Conservation (phyloP, 2,797 vertebrate genomes). For the Microcaecilia unicolor region DNA sequence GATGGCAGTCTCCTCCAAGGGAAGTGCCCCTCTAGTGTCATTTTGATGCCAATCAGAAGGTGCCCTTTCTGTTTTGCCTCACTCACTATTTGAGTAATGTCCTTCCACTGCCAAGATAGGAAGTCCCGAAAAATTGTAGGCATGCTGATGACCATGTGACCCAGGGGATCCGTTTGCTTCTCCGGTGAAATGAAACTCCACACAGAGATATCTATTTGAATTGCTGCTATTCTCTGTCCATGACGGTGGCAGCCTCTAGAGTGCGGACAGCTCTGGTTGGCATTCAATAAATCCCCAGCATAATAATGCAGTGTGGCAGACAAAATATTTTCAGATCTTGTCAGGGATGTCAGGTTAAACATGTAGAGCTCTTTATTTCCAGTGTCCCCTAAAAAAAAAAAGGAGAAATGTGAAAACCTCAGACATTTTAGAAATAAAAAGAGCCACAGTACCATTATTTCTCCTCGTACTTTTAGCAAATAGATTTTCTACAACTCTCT, state of each 20-base stretch:
- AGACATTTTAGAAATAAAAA: no score
- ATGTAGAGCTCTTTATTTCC: constrained; percentile 63
- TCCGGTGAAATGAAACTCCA: constrained; percentile 64
- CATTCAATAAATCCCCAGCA: constrained; percentile 61
- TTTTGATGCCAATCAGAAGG: constrained; percentile 71
- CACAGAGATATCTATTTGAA: constrained; percentile 62
- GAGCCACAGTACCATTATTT: accelerated
- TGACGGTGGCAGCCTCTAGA: constrained; percentile 34
- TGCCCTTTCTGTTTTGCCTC: constrained; percentile 66
- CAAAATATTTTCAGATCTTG: constrained; percentile 81
- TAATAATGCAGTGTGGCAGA: constrained; percentile 83
- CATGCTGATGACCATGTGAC: constrained; percentile 63
- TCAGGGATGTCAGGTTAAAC: constrained; percentile 89
- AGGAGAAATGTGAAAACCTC: background rate
- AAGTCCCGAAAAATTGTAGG: constrained; percentile 52
- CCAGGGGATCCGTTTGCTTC: constrained; percentile 59
- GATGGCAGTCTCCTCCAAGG: constrained; percentile 52
- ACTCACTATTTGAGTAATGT: constrained; percentile 73
- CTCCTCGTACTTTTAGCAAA: background rate
- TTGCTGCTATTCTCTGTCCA: constrained; percentile 29
- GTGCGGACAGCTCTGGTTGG: constrained; percentile 35
- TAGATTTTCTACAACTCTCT: no score
- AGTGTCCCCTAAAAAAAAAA: constrained; percentile 54
- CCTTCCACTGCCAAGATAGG: constrained; percentile 81
- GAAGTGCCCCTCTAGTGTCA: constrained; percentile 44